Evolutionary conservation across 2,113 vertebrate genomes (phyloP), one percentile per base, ranked within the genome.

Genomic region (Megaceryle maxima): DNA sequence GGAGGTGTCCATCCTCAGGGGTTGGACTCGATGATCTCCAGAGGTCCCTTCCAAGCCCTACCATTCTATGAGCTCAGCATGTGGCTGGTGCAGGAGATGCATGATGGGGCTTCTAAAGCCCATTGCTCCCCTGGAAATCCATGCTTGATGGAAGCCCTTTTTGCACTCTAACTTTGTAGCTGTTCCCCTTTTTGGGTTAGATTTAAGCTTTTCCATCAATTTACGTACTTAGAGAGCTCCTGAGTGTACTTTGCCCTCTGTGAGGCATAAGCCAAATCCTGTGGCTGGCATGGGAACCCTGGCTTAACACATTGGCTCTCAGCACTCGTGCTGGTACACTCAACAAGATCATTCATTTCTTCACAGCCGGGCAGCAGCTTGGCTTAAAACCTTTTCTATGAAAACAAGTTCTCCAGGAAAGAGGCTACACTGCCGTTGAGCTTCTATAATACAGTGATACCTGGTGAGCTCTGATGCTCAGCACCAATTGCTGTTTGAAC

Each of bases 361-460:
- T 51, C 37, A 48, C 28, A 85, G 75, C 37, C 31, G 41, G 59
- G 37, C 33, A 51, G 41, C 41, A 57, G 37, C 63, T 72, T 29
- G 6, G 8, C 35, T 93, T 53, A 59, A 63, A 81, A 51, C 48
- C 37, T n/a, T 82, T 83, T 57, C 3, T 14, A n/a, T 59, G 88
- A 43, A 74, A 78, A 69, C 6, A 74, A 50, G 15, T 88, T 44
- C n/a, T 59, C 48, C 70, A 28, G 75, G 66, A 74, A 78, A 33
- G 69, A 46, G 60, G 62, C 46, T 9, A 9, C 16, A 9, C 21
- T 17, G 26, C 37, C 26, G 0, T 22, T 55, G 74, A 35, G 43
- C 20, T 29, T 57, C 35, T 25, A 2, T 21, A 43, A 18, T 5
- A 2, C 13, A 6, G n/a, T 1, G 33, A 13, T 9, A 8, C 43